Conservation (phyloP, 2,797 vertebrate species). For the Chaunax sp. region DNA sequence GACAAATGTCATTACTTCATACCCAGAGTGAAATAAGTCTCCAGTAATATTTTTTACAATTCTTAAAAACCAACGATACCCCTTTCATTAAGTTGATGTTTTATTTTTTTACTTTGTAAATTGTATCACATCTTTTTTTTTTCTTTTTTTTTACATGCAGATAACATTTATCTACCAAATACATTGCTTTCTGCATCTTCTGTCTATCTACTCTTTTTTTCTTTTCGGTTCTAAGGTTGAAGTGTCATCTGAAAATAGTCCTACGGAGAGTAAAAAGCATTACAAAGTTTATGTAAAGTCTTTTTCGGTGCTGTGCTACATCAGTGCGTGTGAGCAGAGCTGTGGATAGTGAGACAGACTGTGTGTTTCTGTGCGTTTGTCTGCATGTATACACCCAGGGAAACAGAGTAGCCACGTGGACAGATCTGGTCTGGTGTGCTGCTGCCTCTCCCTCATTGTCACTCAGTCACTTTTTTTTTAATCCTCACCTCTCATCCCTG, state of each 20-base stretch:
- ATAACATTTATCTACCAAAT: background rate
- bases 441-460: conserved; percentile 34
- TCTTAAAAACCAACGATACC: background rate
- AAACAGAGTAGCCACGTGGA: conserved; percentile 64
- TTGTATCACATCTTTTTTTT: background rate
- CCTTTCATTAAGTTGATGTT: background rate
- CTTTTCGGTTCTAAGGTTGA: background rate
- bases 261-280: background rate
- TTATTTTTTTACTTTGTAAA: background rate
- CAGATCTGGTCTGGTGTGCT: conserved; percentile 48
- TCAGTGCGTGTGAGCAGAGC: conserved; percentile 20
- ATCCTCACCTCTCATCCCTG: conserved; percentile 38
- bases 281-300: conserved; percentile 12
- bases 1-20: conserved; percentile 48
- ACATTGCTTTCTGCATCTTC: background rate
- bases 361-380: conserved; percentile 15
- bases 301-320: conserved; percentile 16
- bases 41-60: background rate
- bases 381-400: background rate
- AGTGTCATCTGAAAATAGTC: conserved; percentile 1
- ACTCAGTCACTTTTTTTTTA: conserved; percentile 35
- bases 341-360: conserved; percentile 11
- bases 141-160: background rate
- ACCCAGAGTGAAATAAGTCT: conserved; percentile 23
- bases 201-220: background rate